phyloP scores from a whole-genome alignment of 2,888 invertebrate species.

The Melinaea menophilus region DNA sequence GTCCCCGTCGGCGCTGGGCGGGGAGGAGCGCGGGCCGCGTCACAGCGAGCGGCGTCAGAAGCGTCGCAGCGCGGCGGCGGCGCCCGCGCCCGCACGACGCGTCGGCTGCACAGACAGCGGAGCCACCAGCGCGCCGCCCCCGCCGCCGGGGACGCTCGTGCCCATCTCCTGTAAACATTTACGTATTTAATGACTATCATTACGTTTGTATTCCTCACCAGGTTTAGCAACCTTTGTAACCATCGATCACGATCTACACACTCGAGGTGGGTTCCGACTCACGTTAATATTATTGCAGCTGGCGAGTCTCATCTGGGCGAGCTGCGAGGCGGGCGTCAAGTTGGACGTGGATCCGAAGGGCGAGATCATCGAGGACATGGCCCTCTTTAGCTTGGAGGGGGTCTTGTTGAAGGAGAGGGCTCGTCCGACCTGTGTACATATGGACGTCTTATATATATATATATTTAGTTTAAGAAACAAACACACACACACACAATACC shows the following conservation, averaged over 20 bases:
- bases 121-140: conserved; percentile 81
- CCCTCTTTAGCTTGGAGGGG: conserved; percentile 94
- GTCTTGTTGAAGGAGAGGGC: conserved; percentile 98
- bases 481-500: background rate
- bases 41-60: conserved; percentile 75
- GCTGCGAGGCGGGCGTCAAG: conserved; percentile 88
- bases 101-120: conserved; percentile 92
- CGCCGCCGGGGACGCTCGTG: conserved; percentile 73
- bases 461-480: background rate
- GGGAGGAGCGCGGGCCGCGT: conserved; percentile 17
- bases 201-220: background rate
- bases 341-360: conserved; percentile 92
- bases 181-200: background rate
- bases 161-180: conserved; percentile 82
- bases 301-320: conserved; percentile 90
- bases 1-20: background rate
- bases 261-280: conserved; percentile 49
- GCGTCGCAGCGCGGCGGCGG: conserved; percentile 83
- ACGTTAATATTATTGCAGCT: conserved; percentile 92
- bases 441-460: conserved; percentile 1
- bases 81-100: conserved; percentile 84
- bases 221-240: background rate
- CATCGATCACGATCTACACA: no score
- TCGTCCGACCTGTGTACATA: conserved; percentile 83
- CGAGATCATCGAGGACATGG: conserved; percentile 96